A percentile compares a stretch with the other conserved stretches of the same genome.
Evolutionary conservation across 1,140 invertebrate species (phyloP).

Genomic region (Scylla paramamosain): DNA sequence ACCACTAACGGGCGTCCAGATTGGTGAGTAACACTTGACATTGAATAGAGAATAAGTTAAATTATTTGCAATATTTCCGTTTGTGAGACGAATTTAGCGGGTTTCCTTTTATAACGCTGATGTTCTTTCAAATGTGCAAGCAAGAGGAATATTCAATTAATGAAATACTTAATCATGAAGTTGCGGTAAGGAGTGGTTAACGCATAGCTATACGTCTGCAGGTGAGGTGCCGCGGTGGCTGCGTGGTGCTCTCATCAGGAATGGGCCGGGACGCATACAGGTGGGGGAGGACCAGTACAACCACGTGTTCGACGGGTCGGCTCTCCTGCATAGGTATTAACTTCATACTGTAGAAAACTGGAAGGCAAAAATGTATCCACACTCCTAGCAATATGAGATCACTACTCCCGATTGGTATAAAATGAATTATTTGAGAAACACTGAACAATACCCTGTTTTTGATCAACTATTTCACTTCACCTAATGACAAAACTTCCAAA

Average conservation of each 20-base stretch:
- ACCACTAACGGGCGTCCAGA: constrained; percentile 66
- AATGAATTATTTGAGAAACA: too few species aligned
- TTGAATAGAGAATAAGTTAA: too few species aligned
- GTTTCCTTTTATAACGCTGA: not conserved
- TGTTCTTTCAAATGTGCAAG: not conserved
- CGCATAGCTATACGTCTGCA: constrained; percentile 78
- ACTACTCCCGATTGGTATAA: too few species aligned
- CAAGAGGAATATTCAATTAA: too few species aligned
- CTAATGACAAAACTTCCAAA: too few species aligned
- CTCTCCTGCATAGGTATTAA: constrained; percentile 87
- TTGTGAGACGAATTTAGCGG: not conserved
- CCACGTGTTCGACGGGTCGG: constrained; percentile 93
- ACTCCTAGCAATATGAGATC: too few species aligned
- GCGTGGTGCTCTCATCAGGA: constrained; percentile 88
- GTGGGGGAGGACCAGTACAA: constrained; percentile 89
- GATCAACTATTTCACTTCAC: too few species aligned
- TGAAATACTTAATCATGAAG: not conserved
- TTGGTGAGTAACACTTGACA: constrained; percentile 42
- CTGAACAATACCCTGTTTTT: too few species aligned
- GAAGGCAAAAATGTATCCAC: too few species aligned
- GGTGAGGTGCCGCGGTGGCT: constrained; percentile 89
- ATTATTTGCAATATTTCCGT: too few species aligned
- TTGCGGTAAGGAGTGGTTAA: not conserved
- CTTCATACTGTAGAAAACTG: too few species aligned
- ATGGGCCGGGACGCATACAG: constrained; percentile 90